A percentile compares a stretch with the other conserved stretches of the same genome.
Evolutionary conservation across 2,888 invertebrate species (phyloP).

Genomic region (Polyommatus icarus): DNA sequence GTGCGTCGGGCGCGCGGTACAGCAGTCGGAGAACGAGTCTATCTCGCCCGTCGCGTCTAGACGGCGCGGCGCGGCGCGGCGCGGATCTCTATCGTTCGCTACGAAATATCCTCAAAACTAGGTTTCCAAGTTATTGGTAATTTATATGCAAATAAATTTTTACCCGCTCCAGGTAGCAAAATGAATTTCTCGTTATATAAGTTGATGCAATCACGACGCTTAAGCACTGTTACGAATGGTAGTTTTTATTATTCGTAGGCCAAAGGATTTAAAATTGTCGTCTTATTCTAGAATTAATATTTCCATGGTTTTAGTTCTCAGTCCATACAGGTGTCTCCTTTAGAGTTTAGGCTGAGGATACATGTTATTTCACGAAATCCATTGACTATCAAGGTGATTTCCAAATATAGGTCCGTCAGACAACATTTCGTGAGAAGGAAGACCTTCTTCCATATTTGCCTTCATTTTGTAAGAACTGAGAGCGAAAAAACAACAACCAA

Average conservation of each 20-base stretch:
- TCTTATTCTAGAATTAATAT: no score
- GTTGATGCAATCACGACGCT: not conserved
- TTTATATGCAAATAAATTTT: conserved; percentile 22
- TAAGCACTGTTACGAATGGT: not conserved
- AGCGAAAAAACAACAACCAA: not conserved
- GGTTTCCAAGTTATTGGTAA: conserved; percentile 26
- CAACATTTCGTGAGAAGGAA: not conserved
- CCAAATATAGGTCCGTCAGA: not conserved
- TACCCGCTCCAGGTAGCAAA: conserved; percentile 14
- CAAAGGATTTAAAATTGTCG: no score
- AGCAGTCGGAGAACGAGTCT: conserved; percentile 66
- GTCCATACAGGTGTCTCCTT: no score
- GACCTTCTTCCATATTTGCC: not conserved
- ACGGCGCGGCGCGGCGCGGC: conserved; percentile 67
- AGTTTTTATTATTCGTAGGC: not conserved
- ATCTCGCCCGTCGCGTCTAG: conserved; percentile 71
- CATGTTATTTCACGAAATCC: not conserved
- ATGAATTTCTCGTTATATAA: conserved; percentile 7
- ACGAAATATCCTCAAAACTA: conserved; percentile 68
- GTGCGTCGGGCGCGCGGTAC: conserved; percentile 46
- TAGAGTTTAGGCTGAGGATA: not conserved
- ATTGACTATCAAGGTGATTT: not conserved
- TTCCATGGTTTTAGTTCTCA: no score
- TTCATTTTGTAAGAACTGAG: not conserved
- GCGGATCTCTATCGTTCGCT: conserved; percentile 69